A percentile compares a stretch with the other conserved stretches of the same genome.
Conservation (phyloP, 2,113 vertebrate genomes). For the Leptocoma aspasia region DNA sequence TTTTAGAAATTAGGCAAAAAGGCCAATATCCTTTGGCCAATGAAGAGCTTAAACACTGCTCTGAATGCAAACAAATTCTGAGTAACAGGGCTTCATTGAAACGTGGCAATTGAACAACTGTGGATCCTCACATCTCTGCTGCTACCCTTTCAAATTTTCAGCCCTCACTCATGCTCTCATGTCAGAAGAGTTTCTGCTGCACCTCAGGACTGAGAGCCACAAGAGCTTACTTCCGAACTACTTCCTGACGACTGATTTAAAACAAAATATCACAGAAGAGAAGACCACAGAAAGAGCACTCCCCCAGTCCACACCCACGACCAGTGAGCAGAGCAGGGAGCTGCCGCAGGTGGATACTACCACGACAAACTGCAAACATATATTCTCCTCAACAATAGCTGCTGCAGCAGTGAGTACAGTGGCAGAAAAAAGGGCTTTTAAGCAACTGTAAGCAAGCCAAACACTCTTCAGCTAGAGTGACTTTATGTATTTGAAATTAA, state of each 20-base stretch:
- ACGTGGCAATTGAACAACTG: neutral
- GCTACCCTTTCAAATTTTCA: neutral
- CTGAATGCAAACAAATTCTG: neutral
- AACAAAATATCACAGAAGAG: neutral
- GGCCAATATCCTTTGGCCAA: neutral
- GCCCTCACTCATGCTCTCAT: neutral
- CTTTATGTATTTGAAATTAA: neutral
- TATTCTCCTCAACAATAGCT: neutral
- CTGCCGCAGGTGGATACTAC: neutral
- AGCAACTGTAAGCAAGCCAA: neutral
- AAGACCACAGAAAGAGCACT: neutral
- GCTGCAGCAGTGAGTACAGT: neutral
- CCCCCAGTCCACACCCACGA: neutral
- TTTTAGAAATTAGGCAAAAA: neutral
- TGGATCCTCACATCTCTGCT: neutral
- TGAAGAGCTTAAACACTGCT: neutral
- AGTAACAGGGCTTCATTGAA: neutral
- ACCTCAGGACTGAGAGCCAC: neutral
- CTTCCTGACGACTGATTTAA: neutral
- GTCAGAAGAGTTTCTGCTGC: neutral
- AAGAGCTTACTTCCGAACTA: neutral
- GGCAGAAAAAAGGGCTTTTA: neutral
- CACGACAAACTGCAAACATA: neutral
- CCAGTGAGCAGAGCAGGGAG: neutral
- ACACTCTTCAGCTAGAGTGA: neutral